Evolutionary conservation across 2,888 invertebrate genomes (phyloP), one percentile per base, ranked within the genome.

Genomic region (Meghimatium bilineatum): DNA sequence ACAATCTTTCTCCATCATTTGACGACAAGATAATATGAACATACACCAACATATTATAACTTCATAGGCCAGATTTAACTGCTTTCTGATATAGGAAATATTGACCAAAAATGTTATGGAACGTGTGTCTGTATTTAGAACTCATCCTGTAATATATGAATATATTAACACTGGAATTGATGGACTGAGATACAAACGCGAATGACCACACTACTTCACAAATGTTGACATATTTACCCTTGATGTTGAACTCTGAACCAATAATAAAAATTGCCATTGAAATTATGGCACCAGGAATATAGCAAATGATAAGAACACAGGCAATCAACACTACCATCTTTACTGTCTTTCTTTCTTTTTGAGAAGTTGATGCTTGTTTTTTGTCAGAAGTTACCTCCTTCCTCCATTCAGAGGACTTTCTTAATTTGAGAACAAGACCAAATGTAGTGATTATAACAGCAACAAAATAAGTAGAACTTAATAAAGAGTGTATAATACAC

Each of bases 381-480:
- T 49, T 49, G 49, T 49, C 17, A 12, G 49, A 49, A 49, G 76
- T 76, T 34, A 32, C 23, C 17, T 23, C 34, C 36, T 56, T 76
- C 1, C 76, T 20, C 56, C 52, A 76, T 36, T 76, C 12, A 23
- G 76, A 52, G 17, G 56, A 29, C 26, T 34, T 29, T 5, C 26
- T 76, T 32, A 76, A 17, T 60, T 76, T 76, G 0, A 29, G 12
- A 3, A 76, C 76, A 17, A 76, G 56, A 12, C 29, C 17, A 20
- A 32, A 26, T 60, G 76, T 76, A 60, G 56, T 56, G 20, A 76
- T 60, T 14, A 76, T 56, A 26, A 60, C 60, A 34, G 34, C 76
- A 38, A 52, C 10, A 23, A 76, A 76, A 20, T 52, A 52, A 2
- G 60, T 56, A 14, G 34, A 26, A 10, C 20, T 34, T 1, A 76